Percentiles rank a stretch among this genome's conserved stretches.
Conservation (phyloP, 2,888 invertebrate genomes). For the Cheilosia scutellata region DNA sequence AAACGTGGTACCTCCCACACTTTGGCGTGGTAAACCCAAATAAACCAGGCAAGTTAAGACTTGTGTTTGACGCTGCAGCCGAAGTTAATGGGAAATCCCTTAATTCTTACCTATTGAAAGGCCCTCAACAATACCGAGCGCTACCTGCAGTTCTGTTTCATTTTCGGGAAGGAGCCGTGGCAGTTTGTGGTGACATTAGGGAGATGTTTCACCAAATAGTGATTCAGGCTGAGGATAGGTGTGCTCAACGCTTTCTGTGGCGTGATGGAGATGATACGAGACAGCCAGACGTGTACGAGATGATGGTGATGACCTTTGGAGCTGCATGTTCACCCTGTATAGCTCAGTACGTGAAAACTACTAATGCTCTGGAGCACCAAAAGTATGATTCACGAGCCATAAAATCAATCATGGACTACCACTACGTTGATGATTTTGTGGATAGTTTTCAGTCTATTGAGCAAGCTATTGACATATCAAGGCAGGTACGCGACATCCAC, state of each 20-base stretch:
- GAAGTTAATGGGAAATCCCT: constrained; percentile 74
- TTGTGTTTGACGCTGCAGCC: constrained; percentile 79
- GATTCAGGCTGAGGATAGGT: constrained; percentile 19
- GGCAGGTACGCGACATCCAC: constrained; percentile 15
- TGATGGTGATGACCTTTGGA: background rate
- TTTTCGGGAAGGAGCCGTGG: constrained; percentile 77
- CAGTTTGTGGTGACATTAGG: constrained; percentile 77
- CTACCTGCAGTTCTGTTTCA: constrained; percentile 79
- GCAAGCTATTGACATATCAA: constrained; percentile 47
- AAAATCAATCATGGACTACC: constrained; percentile 43
- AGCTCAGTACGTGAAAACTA: background rate
- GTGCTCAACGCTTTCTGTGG: constrained; percentile 17
- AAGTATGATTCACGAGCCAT: constrained; percentile 48
- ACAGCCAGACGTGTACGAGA: background rate
- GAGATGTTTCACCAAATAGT: constrained; percentile 76
- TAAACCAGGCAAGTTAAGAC: constrained; percentile 75
- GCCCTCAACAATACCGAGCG: constrained; percentile 79
- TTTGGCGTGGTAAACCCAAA: constrained; percentile 77
- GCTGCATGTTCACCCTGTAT: background rate
- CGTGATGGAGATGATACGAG: background rate
- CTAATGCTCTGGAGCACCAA: background rate
- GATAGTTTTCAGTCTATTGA: constrained; percentile 35
- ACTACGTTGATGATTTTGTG: constrained; percentile 63
- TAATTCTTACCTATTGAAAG: constrained; percentile 78
- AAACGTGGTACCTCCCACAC: constrained; percentile 77